Evolutionary conservation across 2,888 invertebrate genomes (phyloP), one percentile per base, ranked within the genome.

Genomic region (Bursaphelenchus okinawaensis): DNA sequence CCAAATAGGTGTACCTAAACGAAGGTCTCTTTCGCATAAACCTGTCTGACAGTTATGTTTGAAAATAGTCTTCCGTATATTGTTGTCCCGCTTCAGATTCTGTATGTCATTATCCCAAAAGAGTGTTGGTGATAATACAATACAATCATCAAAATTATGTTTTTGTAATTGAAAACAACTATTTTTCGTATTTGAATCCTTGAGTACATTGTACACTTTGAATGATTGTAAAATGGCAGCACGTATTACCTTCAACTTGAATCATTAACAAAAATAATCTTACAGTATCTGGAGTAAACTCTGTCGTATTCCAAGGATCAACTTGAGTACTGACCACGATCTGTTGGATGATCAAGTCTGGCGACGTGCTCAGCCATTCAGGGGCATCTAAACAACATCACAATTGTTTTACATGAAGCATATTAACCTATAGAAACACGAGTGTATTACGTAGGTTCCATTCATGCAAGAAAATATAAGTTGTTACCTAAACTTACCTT

Each of bases 301-400:
- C 70, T 8, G 66, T 66, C 19, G 74, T 65, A 55, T 72, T 73
- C 78, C 78, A 79, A 22, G 78, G 77, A n/a, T 76, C 72, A 20
- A 79, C 73, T 12, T 66, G 65, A 12, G 73, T 69, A 7, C 70
- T 70, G 2, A 79, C 69, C 19, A 79, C 68, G 55, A 79, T 68
- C 55, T 79, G 78, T 58, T 79, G 79, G n/a, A 79, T 66, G 59
- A 74, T 78, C 12, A 74, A 67, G 4, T 75, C 70, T 4, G 77
- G 75, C 3, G 70, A 52, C 7, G 67, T 63, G 40, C 68, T 63
- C 51, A 77, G 66, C 79, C 79, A 79, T 23, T 70, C 70, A 7
- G 79, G 79, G 2, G 27, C 20, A 9, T 27, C 24, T 22, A 19
- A 23, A 22, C 65, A 6, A 40, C 12, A 40, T 40, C 40, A 40